phyloP scores from a whole-genome alignment of 2,797 vertebrate species.

The Lagorchestes hirsutus region DNA sequence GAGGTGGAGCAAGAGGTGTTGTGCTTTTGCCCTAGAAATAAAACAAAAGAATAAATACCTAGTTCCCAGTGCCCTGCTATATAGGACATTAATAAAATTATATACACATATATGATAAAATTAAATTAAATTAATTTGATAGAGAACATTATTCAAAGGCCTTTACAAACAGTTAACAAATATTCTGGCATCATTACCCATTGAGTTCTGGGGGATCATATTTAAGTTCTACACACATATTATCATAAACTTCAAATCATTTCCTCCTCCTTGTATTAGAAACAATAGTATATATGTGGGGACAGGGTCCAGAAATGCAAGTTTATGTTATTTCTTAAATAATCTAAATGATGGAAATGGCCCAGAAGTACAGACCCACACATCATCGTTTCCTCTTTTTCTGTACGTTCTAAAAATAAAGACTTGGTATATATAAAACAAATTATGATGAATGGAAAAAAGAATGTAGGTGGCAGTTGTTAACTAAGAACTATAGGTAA shows the following conservation, averaged over 20 bases:
- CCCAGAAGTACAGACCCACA: not conserved
- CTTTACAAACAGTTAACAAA: not conserved
- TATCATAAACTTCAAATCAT: not conserved
- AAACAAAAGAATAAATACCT: slow-evolving; percentile 21
- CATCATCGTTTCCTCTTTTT: not conserved
- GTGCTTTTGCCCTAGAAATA: slow-evolving; percentile 91
- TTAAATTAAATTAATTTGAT: slow-evolving; percentile 22
- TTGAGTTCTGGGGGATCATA: not conserved
- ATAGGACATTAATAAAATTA: not conserved
- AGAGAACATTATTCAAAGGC: slow-evolving; percentile 22
- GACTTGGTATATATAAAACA: not conserved
- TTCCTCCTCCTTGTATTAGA: not conserved
- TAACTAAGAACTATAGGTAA: not conserved
- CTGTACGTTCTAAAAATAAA: not conserved
- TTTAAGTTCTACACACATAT: not conserved
- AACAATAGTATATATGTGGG: not conserved
- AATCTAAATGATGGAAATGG: not conserved
- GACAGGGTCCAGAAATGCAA: not conserved
- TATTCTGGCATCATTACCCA: slow-evolving; percentile 13
- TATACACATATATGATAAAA: no score
- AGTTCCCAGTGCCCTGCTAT: not conserved
- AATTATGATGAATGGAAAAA: not conserved
- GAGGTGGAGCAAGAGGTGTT: slow-evolving; percentile 95
- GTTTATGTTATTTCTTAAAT: not conserved
- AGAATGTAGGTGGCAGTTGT: not conserved